Percentiles rank a stretch among this genome's conserved stretches.
These are phyloP conservation scores for Virgularia gustaviana DNA, from an alignment of 92 coral and sea anemone species.

Conservation along the genomic window DNA sequence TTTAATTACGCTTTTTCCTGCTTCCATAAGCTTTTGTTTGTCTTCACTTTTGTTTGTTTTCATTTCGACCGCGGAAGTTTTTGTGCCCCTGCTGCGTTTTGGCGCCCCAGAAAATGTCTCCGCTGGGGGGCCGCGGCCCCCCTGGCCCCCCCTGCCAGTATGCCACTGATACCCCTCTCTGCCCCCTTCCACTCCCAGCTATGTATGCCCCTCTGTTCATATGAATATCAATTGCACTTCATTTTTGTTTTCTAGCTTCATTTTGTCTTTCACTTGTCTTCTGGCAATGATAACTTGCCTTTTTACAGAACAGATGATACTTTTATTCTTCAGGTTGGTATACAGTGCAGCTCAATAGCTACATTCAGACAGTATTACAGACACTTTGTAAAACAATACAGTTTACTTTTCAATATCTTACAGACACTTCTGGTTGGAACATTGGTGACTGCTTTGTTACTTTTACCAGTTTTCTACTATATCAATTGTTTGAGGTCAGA, in stretches of 20 bases:
- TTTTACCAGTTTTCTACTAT: conserved; percentile 84
- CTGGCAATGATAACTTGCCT: conserved; percentile 7
- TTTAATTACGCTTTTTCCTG: too few relatives aligned
- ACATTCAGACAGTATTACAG: neutral
- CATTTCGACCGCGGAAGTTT: too few relatives aligned
- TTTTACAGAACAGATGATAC: conserved; percentile 27
- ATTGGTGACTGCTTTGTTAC: conserved; percentile 68
- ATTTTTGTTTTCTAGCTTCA: conserved; percentile 7
- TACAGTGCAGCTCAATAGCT: neutral
- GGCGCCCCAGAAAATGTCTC: too few relatives aligned
- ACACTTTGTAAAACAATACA: neutral
- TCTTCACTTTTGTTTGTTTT: too few relatives aligned
- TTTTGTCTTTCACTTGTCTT: conserved; percentile 22
- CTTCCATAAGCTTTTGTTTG: too few relatives aligned
- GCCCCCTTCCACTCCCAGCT: too few relatives aligned
- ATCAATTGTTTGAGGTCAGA: conserved; percentile 68
- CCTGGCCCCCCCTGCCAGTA: too few relatives aligned
- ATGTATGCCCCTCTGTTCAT: too few relatives aligned
- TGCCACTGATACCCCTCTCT: too few relatives aligned
- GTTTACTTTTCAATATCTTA: neutral
- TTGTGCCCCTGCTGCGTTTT: too few relatives aligned
- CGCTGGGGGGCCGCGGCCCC: too few relatives aligned
- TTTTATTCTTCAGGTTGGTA: conserved; percentile 21
- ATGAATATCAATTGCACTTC: too few relatives aligned
- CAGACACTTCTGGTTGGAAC: conserved; percentile 87